A percentile compares a stretch with the other conserved stretches of the same genome.
phyloP scores from a whole-genome alignment of 2,797 vertebrate genomes.

The Dendrocincla tyrannina region DNA sequence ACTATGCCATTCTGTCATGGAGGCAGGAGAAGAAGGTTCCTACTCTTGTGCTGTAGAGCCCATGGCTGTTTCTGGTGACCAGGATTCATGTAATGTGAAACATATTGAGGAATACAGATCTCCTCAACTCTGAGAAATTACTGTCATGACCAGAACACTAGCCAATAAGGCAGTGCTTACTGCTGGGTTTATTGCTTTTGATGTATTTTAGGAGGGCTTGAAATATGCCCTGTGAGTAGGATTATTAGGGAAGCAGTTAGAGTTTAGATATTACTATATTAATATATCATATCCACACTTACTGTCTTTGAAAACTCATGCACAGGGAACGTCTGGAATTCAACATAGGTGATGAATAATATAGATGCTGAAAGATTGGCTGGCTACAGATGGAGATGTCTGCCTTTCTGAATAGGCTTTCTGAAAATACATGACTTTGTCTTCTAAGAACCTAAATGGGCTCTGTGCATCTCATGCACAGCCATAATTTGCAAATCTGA shows the following conservation, averaged over 20 bases:
- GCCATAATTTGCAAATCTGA: neutral
- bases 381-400: neutral
- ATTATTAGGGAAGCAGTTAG: neutral
- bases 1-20: neutral
- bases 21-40: neutral
- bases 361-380: neutral
- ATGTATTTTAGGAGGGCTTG: neutral
- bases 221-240: neutral
- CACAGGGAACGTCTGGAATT: neutral
- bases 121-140: neutral
- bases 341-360: neutral
- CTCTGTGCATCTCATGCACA: neutral
- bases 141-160: neutral
- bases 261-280: neutral
- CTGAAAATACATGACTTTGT: neutral
- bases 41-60: neutral
- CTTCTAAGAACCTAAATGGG: neutral
- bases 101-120: neutral
- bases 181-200: neutral
- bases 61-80: neutral
- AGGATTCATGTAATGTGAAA: neutral
- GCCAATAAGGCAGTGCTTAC: neutral
- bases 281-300: neutral
- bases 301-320: neutral
- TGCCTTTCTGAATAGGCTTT: neutral